phyloP scores from a whole-genome alignment of 2,888 invertebrate species.

The Sipunculus nudus region DNA sequence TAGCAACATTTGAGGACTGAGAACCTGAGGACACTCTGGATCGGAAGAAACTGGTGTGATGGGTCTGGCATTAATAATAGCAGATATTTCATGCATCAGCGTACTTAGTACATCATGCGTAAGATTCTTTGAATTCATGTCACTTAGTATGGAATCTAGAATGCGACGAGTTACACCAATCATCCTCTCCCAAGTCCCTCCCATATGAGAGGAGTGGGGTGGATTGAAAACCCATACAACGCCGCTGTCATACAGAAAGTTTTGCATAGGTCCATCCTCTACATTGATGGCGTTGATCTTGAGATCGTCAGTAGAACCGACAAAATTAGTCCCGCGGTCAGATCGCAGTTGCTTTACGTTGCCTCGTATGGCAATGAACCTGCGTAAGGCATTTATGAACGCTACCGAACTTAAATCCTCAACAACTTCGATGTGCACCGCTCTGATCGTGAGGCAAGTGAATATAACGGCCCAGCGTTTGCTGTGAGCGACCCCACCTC shows the following conservation, averaged over 20 bases:
- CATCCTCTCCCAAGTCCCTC: not conserved
- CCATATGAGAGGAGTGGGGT: conserved; percentile 2
- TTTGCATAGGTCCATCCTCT: too few species aligned
- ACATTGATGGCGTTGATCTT: not conserved
- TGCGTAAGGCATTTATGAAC: conserved; percentile 4
- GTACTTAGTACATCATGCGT: not conserved
- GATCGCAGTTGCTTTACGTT: not conserved
- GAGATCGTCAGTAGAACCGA: not conserved
- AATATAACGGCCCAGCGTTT: not conserved
- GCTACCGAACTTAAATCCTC: not conserved
- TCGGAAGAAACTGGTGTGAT: not conserved
- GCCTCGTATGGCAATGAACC: conserved; percentile 5
- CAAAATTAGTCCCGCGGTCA: conserved; percentile 5
- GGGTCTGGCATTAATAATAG: not conserved
- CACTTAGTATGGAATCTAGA: not conserved
- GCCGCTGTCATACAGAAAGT: not conserved
- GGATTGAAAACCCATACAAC: conserved; percentile 6
- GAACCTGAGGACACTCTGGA: not conserved
- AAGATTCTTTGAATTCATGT: too few species aligned
- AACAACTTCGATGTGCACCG: conserved; percentile 5
- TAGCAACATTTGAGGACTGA: not conserved
- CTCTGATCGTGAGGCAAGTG: not conserved
- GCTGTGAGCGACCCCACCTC: too few species aligned
- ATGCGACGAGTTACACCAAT: not conserved
- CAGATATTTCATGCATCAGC: not conserved